Conservation (phyloP, 2,797 vertebrate species). For the Cynodonichthys magdalenae region DNA sequence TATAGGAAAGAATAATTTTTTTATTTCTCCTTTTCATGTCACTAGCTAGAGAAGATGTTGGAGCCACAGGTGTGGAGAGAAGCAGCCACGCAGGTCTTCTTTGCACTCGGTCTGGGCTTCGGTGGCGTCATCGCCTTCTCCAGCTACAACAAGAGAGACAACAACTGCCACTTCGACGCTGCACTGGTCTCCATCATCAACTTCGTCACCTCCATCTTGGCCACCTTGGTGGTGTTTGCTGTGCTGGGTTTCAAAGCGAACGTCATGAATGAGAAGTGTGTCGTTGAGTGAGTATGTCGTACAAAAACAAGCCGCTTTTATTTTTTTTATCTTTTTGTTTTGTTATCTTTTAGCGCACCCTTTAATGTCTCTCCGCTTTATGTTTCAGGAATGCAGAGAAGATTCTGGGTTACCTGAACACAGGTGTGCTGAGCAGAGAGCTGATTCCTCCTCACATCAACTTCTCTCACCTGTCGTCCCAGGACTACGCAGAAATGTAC, state of each 20-base stretch:
- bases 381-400: constrained; percentile 90
- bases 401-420: constrained; percentile 91
- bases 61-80: constrained; percentile 98
- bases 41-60: constrained; percentile 95
- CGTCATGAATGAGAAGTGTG: constrained; percentile 97
- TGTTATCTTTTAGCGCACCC: background rate
- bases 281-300: constrained; percentile 89
- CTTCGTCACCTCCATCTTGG: constrained; percentile 94
- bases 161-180: constrained; percentile 98
- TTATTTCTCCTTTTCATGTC: background rate
- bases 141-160: constrained; percentile 98
- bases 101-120: constrained; percentile 93
- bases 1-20: background rate
- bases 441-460: constrained; percentile 96
- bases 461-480: constrained; percentile 91
- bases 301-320: background rate
- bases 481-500: constrained; percentile 95
- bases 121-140: constrained; percentile 98
- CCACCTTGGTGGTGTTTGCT: constrained; percentile 96
- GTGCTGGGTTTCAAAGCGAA: constrained; percentile 99
- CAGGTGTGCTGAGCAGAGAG: constrained; percentile 87
- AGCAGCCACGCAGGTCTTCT: constrained; percentile 97
- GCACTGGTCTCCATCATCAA: constrained; percentile 94
- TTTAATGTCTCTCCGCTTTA: background rate
- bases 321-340: background rate